Percentiles rank a stretch among this genome's conserved stretches.
phyloP scores from a whole-genome alignment of 2,797 vertebrate species.

The Mormyrus hasselquistii region DNA sequence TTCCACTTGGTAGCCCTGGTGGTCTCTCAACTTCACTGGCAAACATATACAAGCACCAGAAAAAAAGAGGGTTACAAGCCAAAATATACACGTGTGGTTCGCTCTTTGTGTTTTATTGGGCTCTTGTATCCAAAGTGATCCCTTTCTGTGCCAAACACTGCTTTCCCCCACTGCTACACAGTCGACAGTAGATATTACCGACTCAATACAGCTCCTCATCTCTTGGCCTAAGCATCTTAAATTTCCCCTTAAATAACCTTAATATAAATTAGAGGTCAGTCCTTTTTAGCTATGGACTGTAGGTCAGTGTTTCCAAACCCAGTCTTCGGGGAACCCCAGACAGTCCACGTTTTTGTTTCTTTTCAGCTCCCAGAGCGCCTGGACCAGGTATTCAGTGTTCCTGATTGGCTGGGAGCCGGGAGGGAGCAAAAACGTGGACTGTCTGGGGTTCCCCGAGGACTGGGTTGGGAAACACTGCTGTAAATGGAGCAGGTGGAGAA shows the following conservation, averaged over 20 bases:
- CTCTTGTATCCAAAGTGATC: not conserved
- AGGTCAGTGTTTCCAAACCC: not conserved
- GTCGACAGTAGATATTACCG: not conserved
- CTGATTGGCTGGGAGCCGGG: not conserved
- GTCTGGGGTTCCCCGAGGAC: too few species aligned
- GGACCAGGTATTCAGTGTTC: not conserved
- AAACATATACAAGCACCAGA: not conserved
- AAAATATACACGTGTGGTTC: not conserved
- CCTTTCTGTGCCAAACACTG: not conserved
- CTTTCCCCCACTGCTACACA: not conserved
- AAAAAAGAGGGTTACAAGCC: not conserved
- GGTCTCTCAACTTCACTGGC: not conserved
- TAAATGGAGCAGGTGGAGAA: not conserved
- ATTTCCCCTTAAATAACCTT: not conserved
- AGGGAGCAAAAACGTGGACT: not conserved
- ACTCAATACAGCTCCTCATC: not conserved
- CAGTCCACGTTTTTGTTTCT: not conserved
- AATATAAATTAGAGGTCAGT: not conserved
- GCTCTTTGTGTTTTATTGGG: not conserved
- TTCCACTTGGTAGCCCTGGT: not conserved
- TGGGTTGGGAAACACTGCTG: not conserved
- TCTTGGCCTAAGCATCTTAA: not conserved
- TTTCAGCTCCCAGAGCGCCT: not conserved
- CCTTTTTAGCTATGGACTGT: not conserved
- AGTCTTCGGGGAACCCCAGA: not conserved